Conservation (phyloP, 1,140 invertebrate genomes). For the Telenomus remus region DNA sequence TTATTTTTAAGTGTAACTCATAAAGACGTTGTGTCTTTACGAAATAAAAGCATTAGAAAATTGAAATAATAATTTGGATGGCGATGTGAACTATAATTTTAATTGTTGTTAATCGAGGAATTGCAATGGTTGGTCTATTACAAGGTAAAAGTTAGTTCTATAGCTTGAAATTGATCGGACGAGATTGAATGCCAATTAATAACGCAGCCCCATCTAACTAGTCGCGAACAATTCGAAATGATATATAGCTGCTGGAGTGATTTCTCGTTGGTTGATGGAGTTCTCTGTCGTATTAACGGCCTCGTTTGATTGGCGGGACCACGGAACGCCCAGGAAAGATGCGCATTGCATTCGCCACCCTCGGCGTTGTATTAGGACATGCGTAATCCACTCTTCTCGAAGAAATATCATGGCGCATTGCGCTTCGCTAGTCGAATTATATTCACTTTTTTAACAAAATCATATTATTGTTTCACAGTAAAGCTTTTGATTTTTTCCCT, state of each 20-base stretch:
- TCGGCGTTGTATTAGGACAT: conserved; percentile 63
- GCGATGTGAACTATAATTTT: conserved; percentile 23
- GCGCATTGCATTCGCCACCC: conserved; percentile 67
- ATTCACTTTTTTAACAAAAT: conserved; percentile 8
- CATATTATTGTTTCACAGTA: conserved; percentile 6
- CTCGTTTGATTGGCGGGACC: conserved; percentile 60
- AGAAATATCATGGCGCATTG: conserved; percentile 52
- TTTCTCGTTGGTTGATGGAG: conserved; percentile 59
- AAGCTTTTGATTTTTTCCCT: conserved; percentile 1
- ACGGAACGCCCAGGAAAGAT: conserved; percentile 74
- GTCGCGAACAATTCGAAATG: conserved; percentile 47
- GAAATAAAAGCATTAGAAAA: too few species aligned
- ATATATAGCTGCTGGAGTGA: conserved; percentile 31
- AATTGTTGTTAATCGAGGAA: conserved; percentile 27
- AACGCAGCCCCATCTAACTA: conserved; percentile 44
- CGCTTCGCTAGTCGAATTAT: conserved; percentile 2
- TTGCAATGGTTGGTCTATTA: conserved; percentile 40
- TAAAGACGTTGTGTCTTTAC: not conserved
- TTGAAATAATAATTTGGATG: too few species aligned
- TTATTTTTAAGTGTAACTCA: too few species aligned
- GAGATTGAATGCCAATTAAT: conserved; percentile 48
- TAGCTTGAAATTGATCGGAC: conserved; percentile 55
- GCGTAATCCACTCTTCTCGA: conserved; percentile 66
- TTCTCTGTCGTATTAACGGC: conserved; percentile 40
- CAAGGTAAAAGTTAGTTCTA: conserved; percentile 40